Base-by-base conservation (phyloP, 2,888 invertebrate genomes). In the Spodoptera exigua region DNA sequence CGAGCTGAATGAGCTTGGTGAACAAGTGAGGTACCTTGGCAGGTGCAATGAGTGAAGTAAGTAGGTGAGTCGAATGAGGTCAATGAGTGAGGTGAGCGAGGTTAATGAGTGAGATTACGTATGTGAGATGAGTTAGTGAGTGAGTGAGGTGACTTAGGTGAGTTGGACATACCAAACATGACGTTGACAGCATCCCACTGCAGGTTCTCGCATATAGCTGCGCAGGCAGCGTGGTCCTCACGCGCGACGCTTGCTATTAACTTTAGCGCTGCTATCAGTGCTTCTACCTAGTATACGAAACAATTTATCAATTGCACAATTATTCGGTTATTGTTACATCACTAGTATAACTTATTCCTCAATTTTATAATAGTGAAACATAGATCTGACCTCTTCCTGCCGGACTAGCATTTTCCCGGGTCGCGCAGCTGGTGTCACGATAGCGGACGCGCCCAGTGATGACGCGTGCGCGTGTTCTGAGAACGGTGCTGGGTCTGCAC, bases 111-210 rank as follows among this genome's bases (percentile, higher is more conserved):
- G 18, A 3, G 18, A 18, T 2, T 18, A 3, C 2, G 18, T 18
- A 3, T 3, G 18, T 18, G 18, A 18, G 3, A 3, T 2, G 3
- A 2, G 2, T 18, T 3, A 18, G 18, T 18, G 18, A 18, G 18
- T 18, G 3, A 18, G 3, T 18, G 11, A 3, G 3, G n/a, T 11
- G 13, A 32, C 13, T n/a, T 1, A 17, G 17, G 3, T 11, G 12
- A 10, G 14, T 1, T 10, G 2, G 41, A 60, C 80, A 81, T 5
- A 94, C 94, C 96, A 51, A 98, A 95, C 78, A 98, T 93, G 45
- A 96, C 95, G 70, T 96, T 96, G 57, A 98, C 92, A 0, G 98
- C 97, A 57, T 97, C 96, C 98, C 98, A 99, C 76, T 96, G 97
- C 34, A 97, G 96, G 86, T 98, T 98, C 84, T 99, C 98, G 81